These are phyloP conservation scores for Eilema sororculum DNA, from an alignment of 2,888 invertebrate genomes.

Conservation along the genomic window DNA sequence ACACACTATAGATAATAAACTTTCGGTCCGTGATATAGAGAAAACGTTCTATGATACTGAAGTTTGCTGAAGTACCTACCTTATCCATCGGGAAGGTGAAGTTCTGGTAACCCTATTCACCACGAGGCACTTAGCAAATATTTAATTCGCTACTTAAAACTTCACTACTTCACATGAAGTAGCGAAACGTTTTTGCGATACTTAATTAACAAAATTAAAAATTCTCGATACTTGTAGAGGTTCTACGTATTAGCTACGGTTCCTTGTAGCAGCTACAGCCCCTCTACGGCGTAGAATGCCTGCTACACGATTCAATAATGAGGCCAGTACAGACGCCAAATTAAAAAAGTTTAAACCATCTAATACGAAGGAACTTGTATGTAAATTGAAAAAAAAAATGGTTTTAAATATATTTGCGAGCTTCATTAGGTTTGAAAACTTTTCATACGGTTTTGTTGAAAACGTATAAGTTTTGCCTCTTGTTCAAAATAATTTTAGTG, in stretches of 20 bases:
- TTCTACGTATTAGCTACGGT: constrained; percentile 9
- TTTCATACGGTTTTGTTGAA: constrained; percentile 24
- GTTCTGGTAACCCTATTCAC: neutral
- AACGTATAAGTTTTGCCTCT: neutral
- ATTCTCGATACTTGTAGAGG: constrained; percentile 15
- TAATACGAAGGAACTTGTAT: constrained; percentile 50
- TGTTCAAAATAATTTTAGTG: too few species aligned
- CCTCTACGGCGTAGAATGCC: constrained; percentile 45
- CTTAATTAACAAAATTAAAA: constrained; percentile 12
- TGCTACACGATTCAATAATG: constrained; percentile 28
- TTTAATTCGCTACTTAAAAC: neutral
- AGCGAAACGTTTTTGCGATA: neutral
- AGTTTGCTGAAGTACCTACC: too few species aligned
- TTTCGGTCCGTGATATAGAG: too few species aligned
- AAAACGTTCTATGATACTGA: too few species aligned
- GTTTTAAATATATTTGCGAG: constrained; percentile 28
- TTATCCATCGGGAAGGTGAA: neutral
- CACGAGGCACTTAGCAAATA: neutral
- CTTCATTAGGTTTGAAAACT: constrained; percentile 46
- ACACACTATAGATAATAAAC: too few species aligned
- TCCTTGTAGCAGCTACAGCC: constrained; percentile 18
- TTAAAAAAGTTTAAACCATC: constrained; percentile 79
- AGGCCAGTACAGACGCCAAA: constrained; percentile 60
- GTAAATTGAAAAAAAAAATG: constrained; percentile 59
- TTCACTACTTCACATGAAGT: neutral